Evolutionary conservation across 2,797 vertebrate species (phyloP).

Genomic region (Chelonia mydas): DNA sequence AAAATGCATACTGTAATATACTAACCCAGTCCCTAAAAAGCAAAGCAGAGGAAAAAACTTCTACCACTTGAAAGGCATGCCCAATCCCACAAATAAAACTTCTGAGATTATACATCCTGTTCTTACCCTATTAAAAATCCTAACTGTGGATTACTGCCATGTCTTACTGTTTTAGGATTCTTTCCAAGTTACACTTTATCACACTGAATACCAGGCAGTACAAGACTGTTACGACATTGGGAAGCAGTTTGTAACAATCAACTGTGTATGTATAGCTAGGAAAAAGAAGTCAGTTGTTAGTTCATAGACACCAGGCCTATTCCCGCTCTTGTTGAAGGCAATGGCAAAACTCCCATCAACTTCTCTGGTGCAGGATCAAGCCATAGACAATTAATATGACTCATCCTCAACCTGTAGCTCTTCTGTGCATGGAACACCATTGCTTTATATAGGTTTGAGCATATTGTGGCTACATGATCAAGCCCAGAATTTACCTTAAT

Average conservation of each 20-base stretch:
- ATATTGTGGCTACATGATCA: accelerated
- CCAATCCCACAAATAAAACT: constrained; percentile 75
- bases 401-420: neutral
- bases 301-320: accelerated
- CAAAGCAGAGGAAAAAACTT: constrained; percentile 48
- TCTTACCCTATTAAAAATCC: constrained; percentile 43
- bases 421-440: accelerated
- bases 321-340: neutral
- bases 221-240: constrained; percentile 2
- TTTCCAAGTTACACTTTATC: constrained; percentile 68
- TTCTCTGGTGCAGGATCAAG: neutral
- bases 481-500: neutral
- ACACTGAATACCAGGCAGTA: constrained; percentile 1
- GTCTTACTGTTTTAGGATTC: constrained; percentile 66
- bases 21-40: constrained; percentile 52
- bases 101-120: constrained; percentile 65
- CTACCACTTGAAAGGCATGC: constrained; percentile 55
- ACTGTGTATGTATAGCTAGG: neutral
- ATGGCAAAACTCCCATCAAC: neutral
- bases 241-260: neutral
- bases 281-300: neutral
- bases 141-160: constrained; percentile 57
- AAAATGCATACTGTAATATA: constrained; percentile 72
- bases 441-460: accelerated
- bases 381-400: accelerated